phyloP scores from a whole-genome alignment of 2,113 vertebrate species.

The Cardinalis cardinalis region DNA sequence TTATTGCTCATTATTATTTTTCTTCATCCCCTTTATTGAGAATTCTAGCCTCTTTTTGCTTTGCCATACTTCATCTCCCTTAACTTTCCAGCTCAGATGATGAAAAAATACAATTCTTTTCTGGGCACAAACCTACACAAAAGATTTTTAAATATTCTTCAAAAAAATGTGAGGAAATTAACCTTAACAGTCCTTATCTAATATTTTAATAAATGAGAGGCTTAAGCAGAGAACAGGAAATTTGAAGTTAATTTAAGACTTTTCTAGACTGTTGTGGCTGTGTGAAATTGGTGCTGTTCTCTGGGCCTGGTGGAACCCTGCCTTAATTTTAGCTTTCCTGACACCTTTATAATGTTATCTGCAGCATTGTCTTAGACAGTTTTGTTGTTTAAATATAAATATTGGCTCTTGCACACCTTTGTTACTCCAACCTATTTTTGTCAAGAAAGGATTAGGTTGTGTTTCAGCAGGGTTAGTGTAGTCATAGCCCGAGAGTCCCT shows the following conservation, averaged over 20 bases:
- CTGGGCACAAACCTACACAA: background rate
- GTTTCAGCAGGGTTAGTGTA: background rate
- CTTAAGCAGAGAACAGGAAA: background rate
- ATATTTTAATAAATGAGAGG: background rate
- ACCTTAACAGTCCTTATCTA: background rate
- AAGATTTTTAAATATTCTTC: background rate
- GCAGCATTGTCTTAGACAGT: background rate
- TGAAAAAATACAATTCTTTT: background rate
- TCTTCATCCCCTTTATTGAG: background rate
- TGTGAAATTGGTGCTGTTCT: background rate
- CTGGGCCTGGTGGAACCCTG: background rate
- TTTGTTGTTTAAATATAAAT: background rate
- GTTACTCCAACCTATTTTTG: background rate
- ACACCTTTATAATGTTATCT: background rate
- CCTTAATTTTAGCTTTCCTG: background rate
- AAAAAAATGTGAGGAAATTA: background rate
- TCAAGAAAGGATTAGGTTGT: background rate
- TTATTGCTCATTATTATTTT: background rate
- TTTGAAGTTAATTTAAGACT: background rate
- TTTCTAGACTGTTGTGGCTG: background rate
- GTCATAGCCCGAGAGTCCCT: background rate
- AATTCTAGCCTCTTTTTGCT: background rate
- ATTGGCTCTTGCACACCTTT: background rate
- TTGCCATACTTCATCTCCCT: background rate
- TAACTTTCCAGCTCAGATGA: background rate